Conservation (phyloP, 2,888 invertebrate species). For the Chydorus sphaericus region DNA sequence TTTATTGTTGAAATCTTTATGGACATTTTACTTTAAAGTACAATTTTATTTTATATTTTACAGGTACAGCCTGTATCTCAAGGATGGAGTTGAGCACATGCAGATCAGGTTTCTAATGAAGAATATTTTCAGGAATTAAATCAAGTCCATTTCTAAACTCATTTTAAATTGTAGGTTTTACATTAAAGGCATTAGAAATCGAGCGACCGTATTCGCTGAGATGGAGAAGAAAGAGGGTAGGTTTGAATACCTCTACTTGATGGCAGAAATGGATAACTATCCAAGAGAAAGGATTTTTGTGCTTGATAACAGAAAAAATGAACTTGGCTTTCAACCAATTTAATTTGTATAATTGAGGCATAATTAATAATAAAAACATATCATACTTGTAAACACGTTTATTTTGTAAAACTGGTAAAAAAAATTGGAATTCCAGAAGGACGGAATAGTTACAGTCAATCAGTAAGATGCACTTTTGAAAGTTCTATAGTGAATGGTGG, state of each 20-base stretch:
- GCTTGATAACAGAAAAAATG: conserved; percentile 24
- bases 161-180: neutral
- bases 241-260: conserved; percentile 65
- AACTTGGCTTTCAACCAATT: neutral
- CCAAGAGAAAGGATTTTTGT: conserved; percentile 48
- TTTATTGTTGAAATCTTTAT: neutral
- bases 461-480: neutral
- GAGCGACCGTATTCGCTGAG: neutral
- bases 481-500: neutral
- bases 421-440: neutral
- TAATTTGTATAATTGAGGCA: neutral
- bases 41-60: neutral
- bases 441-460: neutral
- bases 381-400: neutral
- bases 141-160: neutral
- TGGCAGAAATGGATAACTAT: conserved; percentile 67
- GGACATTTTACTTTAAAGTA: neutral
- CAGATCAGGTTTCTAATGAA: neutral
- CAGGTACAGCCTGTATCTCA: neutral
- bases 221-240: conserved; percentile 35
- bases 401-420: neutral
- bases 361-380: neutral
- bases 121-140: neutral
- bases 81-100: neutral
- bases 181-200: neutral